Evolutionary conservation across 2,888 invertebrate species (phyloP).

Genomic region (Matsumyia berberina): DNA sequence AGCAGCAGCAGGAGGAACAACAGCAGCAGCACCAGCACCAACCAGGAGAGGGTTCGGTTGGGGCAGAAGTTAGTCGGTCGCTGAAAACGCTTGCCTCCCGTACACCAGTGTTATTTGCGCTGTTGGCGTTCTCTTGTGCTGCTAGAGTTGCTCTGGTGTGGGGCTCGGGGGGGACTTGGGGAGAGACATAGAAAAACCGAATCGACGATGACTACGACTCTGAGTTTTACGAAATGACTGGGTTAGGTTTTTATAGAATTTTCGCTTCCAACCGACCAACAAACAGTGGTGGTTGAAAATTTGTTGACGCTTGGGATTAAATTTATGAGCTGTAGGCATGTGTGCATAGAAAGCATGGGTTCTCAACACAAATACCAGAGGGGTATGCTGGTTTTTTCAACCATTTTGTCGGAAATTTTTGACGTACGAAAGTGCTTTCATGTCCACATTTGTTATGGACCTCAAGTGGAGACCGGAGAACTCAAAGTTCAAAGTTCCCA

Average conservation of each 20-base stretch:
- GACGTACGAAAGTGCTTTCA: no score
- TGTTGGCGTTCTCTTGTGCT: slow-evolving; percentile 81
- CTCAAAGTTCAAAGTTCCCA: no score
- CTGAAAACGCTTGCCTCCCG: slow-evolving; percentile 82
- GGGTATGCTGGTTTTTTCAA: no score
- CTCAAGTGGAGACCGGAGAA: no score
- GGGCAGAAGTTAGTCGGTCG: slow-evolving; percentile 79
- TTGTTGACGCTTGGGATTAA: slow-evolving; percentile 18
- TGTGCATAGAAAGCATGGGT: no score
- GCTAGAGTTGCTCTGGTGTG: slow-evolving; percentile 36
- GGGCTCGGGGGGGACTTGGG: slow-evolving; percentile 16
- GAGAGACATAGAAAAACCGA: slow-evolving; percentile 68
- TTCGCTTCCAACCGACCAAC: slow-evolving; percentile 23
- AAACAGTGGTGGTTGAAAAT: slow-evolving; percentile 49
- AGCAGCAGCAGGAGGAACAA: slow-evolving; percentile 1
- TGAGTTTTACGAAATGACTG: slow-evolving; percentile 71
- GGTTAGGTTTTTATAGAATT: slow-evolving; percentile 53
- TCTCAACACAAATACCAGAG: no score
- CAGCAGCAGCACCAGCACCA: not conserved
- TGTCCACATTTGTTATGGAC: no score
- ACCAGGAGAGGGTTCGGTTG: slow-evolving; percentile 39
- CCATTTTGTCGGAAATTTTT: no score
- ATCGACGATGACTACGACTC: slow-evolving; percentile 70
- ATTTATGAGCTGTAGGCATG: not conserved
- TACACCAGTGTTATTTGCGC: slow-evolving; percentile 80